Conservation (phyloP, 2,113 vertebrate species). For the Entosphenus tridentatus region DNA sequence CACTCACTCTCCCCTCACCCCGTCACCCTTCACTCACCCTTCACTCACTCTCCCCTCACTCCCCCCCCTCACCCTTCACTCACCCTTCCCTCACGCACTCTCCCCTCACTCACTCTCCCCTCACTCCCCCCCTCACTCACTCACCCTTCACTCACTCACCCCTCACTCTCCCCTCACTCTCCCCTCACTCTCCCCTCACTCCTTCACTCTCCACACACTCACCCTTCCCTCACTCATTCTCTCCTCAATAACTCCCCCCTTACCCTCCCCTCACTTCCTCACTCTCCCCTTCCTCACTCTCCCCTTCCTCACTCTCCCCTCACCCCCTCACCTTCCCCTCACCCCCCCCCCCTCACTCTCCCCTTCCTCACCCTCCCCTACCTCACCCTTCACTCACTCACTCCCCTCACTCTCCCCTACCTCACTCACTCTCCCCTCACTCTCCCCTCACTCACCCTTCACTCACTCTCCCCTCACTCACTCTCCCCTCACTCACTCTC, state of each 20-base stretch:
- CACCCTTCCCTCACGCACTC: background rate
- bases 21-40: background rate
- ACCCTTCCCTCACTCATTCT: background rate
- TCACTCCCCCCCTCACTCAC: background rate
- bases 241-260: background rate
- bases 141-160: background rate
- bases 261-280: background rate
- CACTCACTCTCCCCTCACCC: background rate
- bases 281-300: background rate
- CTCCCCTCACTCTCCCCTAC: conserved; percentile 4
- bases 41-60: conserved; percentile 5
- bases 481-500: background rate
- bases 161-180: background rate
- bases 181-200: conserved; percentile 8
- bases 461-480: conserved; percentile 4
- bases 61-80: conserved; percentile 2
- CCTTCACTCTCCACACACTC: background rate
- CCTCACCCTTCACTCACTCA: conserved; percentile 2
- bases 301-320: background rate
- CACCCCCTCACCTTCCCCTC: background rate
- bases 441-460: conserved; percentile 10
- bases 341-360: background rate
- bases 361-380: background rate
- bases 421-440: conserved; percentile 7
- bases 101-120: background rate